phyloP scores from a whole-genome alignment of 1,140 invertebrate species.

The Caenorhabditis brenneri region DNA sequence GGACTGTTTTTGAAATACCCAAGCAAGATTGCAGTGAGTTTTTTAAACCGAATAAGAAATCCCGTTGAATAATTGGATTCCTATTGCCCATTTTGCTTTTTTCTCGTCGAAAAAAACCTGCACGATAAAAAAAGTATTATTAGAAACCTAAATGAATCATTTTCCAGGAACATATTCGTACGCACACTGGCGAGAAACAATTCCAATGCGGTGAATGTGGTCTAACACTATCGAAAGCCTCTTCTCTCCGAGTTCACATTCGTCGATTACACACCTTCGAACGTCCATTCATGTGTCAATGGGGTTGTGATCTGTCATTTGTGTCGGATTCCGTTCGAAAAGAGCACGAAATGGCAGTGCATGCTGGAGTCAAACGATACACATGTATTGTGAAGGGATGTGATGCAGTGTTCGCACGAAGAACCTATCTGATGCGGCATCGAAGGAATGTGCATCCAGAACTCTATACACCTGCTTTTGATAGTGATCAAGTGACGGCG shows the following conservation, averaged over 20 bases:
- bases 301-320: constrained; percentile 41
- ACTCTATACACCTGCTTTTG: not conserved
- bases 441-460: constrained; percentile 32
- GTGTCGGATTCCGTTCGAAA: constrained; percentile 27
- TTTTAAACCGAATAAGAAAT: too few species aligned
- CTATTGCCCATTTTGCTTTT: too few species aligned
- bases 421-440: constrained; percentile 41
- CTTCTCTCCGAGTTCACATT: constrained; percentile 41
- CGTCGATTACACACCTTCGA: constrained; percentile 40
- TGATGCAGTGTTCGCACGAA: constrained; percentile 11
- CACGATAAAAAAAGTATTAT: too few species aligned
- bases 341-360: constrained; percentile 51
- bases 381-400: constrained; percentile 22
- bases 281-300: constrained; percentile 37
- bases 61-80: too few species aligned
- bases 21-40: constrained; percentile 71
- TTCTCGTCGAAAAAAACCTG: too few species aligned
- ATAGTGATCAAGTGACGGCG: not conserved
- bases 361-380: constrained; percentile 48
- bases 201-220: constrained; percentile 49
- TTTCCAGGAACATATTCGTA: constrained; percentile 48
- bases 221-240: not conserved
- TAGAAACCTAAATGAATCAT: too few species aligned
- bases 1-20: constrained; percentile 76
- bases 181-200: constrained; percentile 56